Conservation (phyloP, 2,888 invertebrate species). For the Chloromyia formosa region DNA sequence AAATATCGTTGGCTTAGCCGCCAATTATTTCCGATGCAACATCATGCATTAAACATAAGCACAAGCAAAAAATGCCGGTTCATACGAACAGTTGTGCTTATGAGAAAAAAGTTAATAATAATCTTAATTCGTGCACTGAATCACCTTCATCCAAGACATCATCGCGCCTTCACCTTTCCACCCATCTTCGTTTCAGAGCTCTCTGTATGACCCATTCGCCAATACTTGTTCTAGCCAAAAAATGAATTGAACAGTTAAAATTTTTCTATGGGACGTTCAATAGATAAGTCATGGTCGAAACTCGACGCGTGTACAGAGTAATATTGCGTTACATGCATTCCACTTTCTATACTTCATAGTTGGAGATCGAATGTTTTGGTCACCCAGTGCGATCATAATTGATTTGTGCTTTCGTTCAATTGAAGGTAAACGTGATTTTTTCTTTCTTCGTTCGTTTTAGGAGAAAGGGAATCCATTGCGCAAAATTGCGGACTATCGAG, state of each 20-base stretch:
- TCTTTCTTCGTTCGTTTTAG: too few relatives aligned
- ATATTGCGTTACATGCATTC: neutral
- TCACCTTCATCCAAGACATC: too few relatives aligned
- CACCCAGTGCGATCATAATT: neutral
- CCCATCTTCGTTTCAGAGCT: neutral
- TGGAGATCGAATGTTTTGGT: neutral
- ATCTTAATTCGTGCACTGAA: too few relatives aligned
- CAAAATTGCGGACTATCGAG: too few relatives aligned
- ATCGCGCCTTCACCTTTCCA: neutral
- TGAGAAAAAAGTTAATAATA: too few relatives aligned
- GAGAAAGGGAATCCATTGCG: too few relatives aligned
- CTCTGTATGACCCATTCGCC: neutral
- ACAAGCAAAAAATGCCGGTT: too few relatives aligned
- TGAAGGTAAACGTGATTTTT: neutral
- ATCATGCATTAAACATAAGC: too few relatives aligned
- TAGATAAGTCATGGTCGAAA: neutral
- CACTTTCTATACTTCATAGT: neutral
- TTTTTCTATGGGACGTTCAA: neutral
- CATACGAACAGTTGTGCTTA: too few relatives aligned
- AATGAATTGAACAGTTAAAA: neutral
- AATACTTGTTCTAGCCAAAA: constrained; percentile 7
- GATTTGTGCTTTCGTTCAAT: neutral
- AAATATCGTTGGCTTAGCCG: too few relatives aligned
- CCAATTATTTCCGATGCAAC: too few relatives aligned
- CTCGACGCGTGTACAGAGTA: neutral